A percentile compares a stretch with the other conserved stretches of the same genome.
phyloP scores from a whole-genome alignment of 2,113 vertebrate species.

The Rhea pennata region DNA sequence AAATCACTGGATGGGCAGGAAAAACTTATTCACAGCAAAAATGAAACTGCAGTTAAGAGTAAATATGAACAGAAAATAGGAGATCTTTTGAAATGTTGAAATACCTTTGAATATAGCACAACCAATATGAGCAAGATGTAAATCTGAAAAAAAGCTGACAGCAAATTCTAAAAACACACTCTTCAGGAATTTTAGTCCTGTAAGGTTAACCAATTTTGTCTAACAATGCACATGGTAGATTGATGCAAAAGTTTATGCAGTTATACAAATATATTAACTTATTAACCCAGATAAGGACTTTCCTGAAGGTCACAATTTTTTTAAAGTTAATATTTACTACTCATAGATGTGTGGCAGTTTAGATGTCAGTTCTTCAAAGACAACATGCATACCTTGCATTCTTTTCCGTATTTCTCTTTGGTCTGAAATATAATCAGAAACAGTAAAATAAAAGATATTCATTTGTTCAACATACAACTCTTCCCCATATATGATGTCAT shows the following conservation, averaged over 20 bases:
- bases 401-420: constrained; percentile 99
- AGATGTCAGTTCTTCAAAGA: not conserved
- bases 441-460: not conserved
- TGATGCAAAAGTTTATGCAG: not conserved
- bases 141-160: not conserved
- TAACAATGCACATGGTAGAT: not conserved
- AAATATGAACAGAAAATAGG: not conserved
- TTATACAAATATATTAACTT: not conserved
- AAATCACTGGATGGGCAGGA: not conserved
- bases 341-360: not conserved
- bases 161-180: not conserved
- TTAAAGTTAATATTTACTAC: not conserved
- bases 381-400: constrained; percentile 90
- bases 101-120: not conserved
- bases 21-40: not conserved
- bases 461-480: not conserved
- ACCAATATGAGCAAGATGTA: not conserved
- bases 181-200: not conserved
- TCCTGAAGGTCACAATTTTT: not conserved
- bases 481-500: accelerated
- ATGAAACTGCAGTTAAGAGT: not conserved
- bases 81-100: not conserved
- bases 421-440: constrained; percentile 81
- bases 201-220: not conserved
- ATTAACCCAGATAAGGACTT: not conserved